Evolutionary conservation across 2,888 invertebrate species (phyloP).

Genomic region (Cryptops parisi): DNA sequence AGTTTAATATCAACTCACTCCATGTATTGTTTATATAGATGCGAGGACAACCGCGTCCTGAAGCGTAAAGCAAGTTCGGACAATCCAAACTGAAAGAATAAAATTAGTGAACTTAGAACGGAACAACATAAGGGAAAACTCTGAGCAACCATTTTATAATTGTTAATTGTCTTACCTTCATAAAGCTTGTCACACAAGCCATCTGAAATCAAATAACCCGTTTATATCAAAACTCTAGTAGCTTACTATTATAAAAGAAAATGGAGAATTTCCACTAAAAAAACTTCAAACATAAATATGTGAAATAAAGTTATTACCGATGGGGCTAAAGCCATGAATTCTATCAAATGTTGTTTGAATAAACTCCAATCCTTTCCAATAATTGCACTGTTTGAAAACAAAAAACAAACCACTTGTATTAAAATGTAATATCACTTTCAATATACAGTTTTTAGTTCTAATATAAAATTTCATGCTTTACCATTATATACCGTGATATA

Average conservation of each 20-base stretch:
- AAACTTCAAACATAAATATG: neutral
- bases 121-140: neutral
- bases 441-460: no score
- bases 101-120: slow-evolving; percentile 14
- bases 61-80: slow-evolving; percentile 83
- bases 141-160: slow-evolving; percentile 5
- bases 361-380: slow-evolving; percentile 67
- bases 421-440: no score
- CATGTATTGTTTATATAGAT: slow-evolving; percentile 81
- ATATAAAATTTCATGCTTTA: no score
- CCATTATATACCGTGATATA: no score
- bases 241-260: no score
- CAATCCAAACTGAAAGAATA: slow-evolving; percentile 55
- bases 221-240: no score
- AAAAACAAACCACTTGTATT: no score
- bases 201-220: no score
- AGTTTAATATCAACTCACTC: slow-evolving; percentile 47
- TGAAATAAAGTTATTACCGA: slow-evolving; percentile 43
- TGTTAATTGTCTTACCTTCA: slow-evolving; percentile 48
- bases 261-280: slow-evolving; percentile 14
- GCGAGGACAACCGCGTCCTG: slow-evolving; percentile 70
- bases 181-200: slow-evolving; percentile 78
- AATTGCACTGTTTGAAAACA: slow-evolving; percentile 55
- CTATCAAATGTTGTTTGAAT: slow-evolving; percentile 58
- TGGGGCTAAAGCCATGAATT: slow-evolving; percentile 74